Evolutionary conservation across 2,113 vertebrate genomes (phyloP).

Genomic region (Machaerirhynchus nigripectus): DNA sequence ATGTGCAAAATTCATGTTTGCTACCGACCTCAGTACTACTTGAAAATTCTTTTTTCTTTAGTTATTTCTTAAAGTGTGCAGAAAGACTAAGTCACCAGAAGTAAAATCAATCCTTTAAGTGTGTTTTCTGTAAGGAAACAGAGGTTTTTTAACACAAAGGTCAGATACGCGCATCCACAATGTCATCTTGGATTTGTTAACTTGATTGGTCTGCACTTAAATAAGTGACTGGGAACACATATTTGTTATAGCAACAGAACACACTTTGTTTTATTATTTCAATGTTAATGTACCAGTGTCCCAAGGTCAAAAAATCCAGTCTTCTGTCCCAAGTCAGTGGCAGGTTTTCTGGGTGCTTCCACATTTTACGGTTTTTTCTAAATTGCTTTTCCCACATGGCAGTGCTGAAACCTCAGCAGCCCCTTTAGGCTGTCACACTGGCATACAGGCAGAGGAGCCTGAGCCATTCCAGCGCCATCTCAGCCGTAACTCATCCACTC

Average conservation of each 20-base stretch:
- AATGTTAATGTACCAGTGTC: fast-evolving
- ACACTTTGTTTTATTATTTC: background rate
- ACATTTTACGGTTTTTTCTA: background rate
- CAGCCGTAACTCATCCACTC: too few species aligned
- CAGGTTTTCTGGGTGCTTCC: background rate
- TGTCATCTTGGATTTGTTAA: background rate
- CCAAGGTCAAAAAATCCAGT: background rate
- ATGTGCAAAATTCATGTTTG: background rate
- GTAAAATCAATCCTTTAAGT: background rate
- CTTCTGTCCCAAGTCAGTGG: background rate
- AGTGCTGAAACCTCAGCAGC: background rate
- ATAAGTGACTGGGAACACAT: background rate
- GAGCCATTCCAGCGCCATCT: background rate
- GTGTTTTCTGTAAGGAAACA: background rate
- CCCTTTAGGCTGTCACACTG: background rate
- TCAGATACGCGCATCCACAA: fast-evolving
- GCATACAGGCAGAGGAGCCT: background rate
- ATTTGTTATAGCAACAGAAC: background rate
- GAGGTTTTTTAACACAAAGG: background rate
- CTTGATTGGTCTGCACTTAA: background rate
- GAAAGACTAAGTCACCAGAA: background rate
- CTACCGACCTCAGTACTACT: background rate
- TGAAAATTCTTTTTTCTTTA: background rate
- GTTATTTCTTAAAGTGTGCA: background rate
- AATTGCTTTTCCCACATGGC: background rate